Conservation (phyloP, 2,113 vertebrate genomes). For the Indicator maculatus region DNA sequence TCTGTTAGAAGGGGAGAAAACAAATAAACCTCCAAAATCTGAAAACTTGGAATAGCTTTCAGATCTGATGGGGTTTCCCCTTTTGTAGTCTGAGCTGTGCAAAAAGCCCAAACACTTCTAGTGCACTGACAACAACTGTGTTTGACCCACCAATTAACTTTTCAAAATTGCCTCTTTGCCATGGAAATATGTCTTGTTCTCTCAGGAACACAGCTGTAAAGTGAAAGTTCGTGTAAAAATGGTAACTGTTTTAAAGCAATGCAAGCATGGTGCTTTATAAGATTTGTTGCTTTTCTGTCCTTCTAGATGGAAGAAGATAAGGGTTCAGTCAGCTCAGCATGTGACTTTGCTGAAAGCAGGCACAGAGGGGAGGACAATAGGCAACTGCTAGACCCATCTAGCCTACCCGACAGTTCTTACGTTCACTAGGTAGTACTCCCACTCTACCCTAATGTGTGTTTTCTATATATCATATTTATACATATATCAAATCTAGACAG, state of each 20-base stretch:
- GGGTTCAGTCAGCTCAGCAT: constrained; percentile 96
- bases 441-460: constrained; percentile 57
- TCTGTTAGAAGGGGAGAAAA: background rate
- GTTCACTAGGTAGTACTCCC: constrained; percentile 92
- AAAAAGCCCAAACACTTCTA: background rate
- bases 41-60: background rate
- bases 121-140: background rate
- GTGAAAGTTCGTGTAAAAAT: background rate
- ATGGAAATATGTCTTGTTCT: background rate
- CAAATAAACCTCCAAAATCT: background rate
- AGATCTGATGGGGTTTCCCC: background rate
- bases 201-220: background rate
- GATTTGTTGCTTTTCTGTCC: constrained; percentile 90
- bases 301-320: constrained; percentile 98
- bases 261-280: constrained; percentile 62
- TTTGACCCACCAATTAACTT: background rate
- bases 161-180: background rate
- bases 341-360: constrained; percentile 97
- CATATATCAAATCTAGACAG: background rate
- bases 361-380: constrained; percentile 96
- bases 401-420: constrained; percentile 82
- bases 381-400: constrained; percentile 92
- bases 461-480: background rate
- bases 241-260: constrained; percentile 57
- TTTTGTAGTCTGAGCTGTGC: background rate